These are phyloP conservation scores for Etheostoma perlongum DNA, from an alignment of 2,797 vertebrate genomes.

Conservation along the genomic window DNA sequence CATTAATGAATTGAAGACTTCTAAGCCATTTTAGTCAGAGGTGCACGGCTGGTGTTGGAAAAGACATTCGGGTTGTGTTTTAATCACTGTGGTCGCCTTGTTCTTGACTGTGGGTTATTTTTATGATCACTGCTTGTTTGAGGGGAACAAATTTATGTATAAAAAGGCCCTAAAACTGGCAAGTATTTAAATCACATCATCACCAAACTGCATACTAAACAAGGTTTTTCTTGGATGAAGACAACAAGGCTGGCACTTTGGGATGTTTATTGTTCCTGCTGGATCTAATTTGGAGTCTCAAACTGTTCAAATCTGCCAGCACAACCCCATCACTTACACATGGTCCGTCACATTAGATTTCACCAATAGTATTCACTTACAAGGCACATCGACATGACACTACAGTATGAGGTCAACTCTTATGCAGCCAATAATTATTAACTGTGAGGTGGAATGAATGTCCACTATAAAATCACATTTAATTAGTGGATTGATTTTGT, in stretches of 20 bases:
- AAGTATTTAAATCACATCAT: constrained; percentile 35
- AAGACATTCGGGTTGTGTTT: constrained; percentile 62
- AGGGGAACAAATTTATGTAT: constrained; percentile 20
- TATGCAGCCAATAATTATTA: background rate
- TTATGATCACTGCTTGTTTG: constrained; percentile 62
- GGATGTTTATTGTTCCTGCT: constrained; percentile 61
- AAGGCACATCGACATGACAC: background rate
- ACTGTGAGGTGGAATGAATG: background rate
- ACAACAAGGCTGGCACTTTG: constrained; percentile 28
- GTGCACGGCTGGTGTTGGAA: constrained; percentile 17
- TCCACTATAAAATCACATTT: background rate
- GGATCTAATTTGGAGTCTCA: constrained; percentile 54
- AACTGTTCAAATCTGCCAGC: constrained; percentile 43
- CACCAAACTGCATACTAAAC: constrained; percentile 31
- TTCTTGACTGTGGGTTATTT: constrained; percentile 75
- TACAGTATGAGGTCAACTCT: background rate
- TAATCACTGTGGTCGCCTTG: constrained; percentile 34
- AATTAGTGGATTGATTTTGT: background rate
- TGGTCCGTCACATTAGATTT: constrained; percentile 17
- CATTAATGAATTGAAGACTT: constrained; percentile 7
- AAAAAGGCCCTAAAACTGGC: constrained; percentile 18
- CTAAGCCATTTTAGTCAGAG: constrained; percentile 17
- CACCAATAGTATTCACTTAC: constrained; percentile 8
- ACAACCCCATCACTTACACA: constrained; percentile 24
- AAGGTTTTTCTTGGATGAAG: constrained; percentile 54